Conservation (phyloP, 1,140 invertebrate genomes). For the Scaptomyza graminum region DNA sequence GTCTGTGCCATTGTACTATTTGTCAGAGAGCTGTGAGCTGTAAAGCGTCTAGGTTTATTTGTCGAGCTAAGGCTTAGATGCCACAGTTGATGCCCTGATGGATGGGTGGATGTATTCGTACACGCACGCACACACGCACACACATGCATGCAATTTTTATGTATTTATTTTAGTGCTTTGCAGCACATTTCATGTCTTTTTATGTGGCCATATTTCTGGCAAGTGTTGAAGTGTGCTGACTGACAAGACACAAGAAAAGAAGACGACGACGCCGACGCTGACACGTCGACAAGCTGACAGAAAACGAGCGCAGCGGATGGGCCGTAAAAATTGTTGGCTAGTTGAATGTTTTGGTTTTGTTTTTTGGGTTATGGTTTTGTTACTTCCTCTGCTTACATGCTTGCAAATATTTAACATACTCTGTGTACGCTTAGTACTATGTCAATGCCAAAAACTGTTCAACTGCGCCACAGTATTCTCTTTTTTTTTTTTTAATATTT, state of each 20-base stretch:
- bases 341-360: conserved; percentile 20
- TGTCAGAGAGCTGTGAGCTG: conserved; percentile 5
- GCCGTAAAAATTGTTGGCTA: conserved; percentile 29
- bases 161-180: conserved; percentile 51
- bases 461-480: conserved; percentile 8
- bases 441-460: conserved; percentile 3
- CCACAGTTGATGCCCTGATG: neutral
- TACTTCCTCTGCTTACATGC: conserved; percentile 7
- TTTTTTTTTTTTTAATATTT: conserved; percentile 7
- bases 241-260: conserved; percentile 19
- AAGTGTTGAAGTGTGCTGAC: conserved; percentile 68
- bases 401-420: conserved; percentile 20
- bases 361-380: neutral
- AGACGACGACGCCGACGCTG: neutral
- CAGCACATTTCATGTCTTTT: conserved; percentile 67
- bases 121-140: too few relatives aligned
- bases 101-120: neutral
- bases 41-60: conserved; percentile 69
- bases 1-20: conserved; percentile 6
- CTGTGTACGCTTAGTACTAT: neutral
- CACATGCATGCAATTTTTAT: conserved; percentile 15
- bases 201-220: conserved; percentile 74
- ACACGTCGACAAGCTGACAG: neutral
- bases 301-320: conserved; percentile 8
- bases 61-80: conserved; percentile 62